Percentiles rank a stretch among this genome's conserved stretches.
These are phyloP conservation scores for Phania funesta DNA, from an alignment of 2,888 invertebrate species.

Conservation along the genomic window DNA sequence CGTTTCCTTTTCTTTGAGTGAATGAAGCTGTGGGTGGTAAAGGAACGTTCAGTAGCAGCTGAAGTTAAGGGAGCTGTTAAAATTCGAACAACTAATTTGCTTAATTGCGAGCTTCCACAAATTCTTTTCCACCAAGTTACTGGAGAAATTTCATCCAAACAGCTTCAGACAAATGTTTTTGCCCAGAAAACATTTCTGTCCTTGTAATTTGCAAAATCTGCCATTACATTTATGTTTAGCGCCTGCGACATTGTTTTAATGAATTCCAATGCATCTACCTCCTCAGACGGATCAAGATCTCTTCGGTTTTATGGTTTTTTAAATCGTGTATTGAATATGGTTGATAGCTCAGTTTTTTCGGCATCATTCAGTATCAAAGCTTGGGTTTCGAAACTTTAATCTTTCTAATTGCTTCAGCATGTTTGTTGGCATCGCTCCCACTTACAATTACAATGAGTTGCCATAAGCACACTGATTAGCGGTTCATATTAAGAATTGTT, in stretches of 20 bases:
- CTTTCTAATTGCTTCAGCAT: too few species aligned
- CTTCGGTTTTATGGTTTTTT: too few species aligned
- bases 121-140: constrained; percentile 41
- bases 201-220: constrained; percentile 1
- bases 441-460: too few species aligned
- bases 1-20: constrained; percentile 49
- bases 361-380: too few species aligned
- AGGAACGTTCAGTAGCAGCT: constrained; percentile 49
- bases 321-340: too few species aligned
- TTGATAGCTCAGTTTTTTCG: too few species aligned
- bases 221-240: constrained; percentile 50
- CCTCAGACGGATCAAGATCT: too few species aligned
- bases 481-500: too few species aligned
- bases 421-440: too few species aligned
- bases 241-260: constrained; percentile 45
- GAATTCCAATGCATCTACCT: constrained; percentile 31
- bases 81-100: constrained; percentile 19
- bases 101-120: constrained; percentile 4
- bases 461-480: too few species aligned
- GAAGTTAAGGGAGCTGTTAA: constrained; percentile 46
- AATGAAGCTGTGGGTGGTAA: constrained; percentile 45
- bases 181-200: not conserved
- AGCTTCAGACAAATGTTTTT: constrained; percentile 43
- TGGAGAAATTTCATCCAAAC: constrained; percentile 40
- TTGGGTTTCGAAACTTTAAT: too few species aligned